A percentile compares a stretch with the other conserved stretches of the same genome.
Conservation (phyloP, 2,888 invertebrate species). For the Yponomeuta cagnagella region DNA sequence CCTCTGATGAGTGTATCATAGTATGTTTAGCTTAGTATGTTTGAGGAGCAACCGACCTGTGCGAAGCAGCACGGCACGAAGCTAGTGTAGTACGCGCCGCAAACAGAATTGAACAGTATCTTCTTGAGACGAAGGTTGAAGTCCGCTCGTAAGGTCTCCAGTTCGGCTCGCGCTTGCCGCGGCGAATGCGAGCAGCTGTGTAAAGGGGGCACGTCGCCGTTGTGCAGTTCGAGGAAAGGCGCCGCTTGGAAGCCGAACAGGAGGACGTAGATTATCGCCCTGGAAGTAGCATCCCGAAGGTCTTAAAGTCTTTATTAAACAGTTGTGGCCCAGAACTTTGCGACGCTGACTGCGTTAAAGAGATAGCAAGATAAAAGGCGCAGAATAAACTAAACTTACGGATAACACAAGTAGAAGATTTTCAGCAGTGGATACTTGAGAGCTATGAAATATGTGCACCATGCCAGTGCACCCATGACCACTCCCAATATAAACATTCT, state of each 20-base stretch:
- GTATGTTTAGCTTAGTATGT: too few species aligned
- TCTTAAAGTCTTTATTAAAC: too few species aligned
- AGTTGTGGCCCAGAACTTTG: too few species aligned
- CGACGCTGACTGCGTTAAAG: too few species aligned
- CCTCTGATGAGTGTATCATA: too few species aligned
- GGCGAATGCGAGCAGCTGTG: conserved; percentile 87
- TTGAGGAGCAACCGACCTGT: conserved; percentile 70
- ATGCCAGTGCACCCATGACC: conserved; percentile 76
- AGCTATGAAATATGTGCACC: conserved; percentile 83
- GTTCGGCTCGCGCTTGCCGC: conserved; percentile 85
- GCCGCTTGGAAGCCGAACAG: conserved; percentile 87
- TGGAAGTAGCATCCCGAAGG: conserved; percentile 41
- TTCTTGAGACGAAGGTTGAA: conserved; percentile 93
- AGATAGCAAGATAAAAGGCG: too few species aligned
- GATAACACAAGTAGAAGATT: conserved; percentile 90
- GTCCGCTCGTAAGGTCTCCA: conserved; percentile 87
- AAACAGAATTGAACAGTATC: conserved; percentile 87
- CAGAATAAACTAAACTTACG: conserved; percentile 79
- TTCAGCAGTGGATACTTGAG: conserved; percentile 85
- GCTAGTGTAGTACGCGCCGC: conserved; percentile 91
- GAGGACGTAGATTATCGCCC: conserved; percentile 84
- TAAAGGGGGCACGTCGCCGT: conserved; percentile 72
- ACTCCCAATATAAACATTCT: conserved; percentile 79
- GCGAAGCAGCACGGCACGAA: conserved; percentile 94
- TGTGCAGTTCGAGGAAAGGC: conserved; percentile 82